Base-by-base conservation (phyloP, 2,888 invertebrate genomes). In the Yponomeuta evonymella region DNA sequence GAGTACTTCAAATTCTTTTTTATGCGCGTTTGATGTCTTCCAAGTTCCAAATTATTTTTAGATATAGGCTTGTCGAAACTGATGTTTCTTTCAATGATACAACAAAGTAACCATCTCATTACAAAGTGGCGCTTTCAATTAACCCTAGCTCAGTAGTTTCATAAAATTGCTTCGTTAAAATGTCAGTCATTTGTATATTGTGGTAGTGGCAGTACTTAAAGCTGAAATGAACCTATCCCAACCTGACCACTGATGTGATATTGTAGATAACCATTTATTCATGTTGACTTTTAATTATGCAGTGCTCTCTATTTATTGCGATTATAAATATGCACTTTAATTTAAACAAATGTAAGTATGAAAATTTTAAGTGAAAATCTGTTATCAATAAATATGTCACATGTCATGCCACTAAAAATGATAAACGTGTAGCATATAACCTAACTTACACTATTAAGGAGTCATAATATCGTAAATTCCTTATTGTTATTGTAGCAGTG, bases 241-340 rank as follows among this genome's bases (percentile, higher is more conserved):
- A 88, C 81, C 83, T 84, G 84, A 88, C 89, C 88, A 90, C 86
- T 74, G 81, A 84, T 89, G 89, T 90, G 90, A 90, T 90, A 90
- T 90, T 88, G 71, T 66, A 58, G 43, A 66, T 51, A 58, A 64
- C 66, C 66, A 71, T 70, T 64, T 71, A 70, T 70, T 67, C 71
- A 68, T 71, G 71, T 71, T 71, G 68, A 58, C 63, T 48, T 67
- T 71, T 71, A 67, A 64, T 58, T 79, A 75, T 76, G 79, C 76
- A 78, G 82, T 82, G 90, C 90, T 90, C 90, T 90, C 90, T 90
- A 76, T 77, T 51, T 68, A 23, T 51, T 68, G 68, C 68, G 29
- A 48, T 30, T 58, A 30, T 33, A 70, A 63, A 69, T 15, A 65
- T 65, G 29, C 10, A 33, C 33, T 30, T 12, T 65, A 65, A 64